phyloP scores from a whole-genome alignment of 92 coral and sea anemone species.

The Epizoanthus stellaris region DNA sequence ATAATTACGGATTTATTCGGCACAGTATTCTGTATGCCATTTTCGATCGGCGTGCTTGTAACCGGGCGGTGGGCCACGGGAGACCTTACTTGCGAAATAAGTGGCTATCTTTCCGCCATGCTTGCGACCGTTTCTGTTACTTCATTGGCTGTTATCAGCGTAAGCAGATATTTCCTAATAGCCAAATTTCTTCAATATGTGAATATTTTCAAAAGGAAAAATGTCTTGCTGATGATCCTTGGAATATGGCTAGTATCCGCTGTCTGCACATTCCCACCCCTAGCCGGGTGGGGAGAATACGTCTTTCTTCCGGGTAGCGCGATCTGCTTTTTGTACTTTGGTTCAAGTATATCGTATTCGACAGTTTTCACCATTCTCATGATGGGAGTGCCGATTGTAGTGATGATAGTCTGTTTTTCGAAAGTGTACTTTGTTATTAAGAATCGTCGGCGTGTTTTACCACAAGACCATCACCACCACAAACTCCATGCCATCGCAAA shows the following conservation, averaged over 20 bases:
- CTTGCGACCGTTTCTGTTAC: conserved; percentile 58
- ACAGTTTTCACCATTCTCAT: conserved; percentile 70
- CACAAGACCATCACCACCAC: conserved; percentile 9
- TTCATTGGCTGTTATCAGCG: conserved; percentile 70
- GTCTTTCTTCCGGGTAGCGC: conserved; percentile 73
- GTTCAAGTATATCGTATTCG: conserved; percentile 62
- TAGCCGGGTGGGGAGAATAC: conserved; percentile 79
- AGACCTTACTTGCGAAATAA: conserved; percentile 46
- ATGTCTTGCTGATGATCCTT: conserved; percentile 54
- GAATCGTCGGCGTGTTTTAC: conserved; percentile 44
- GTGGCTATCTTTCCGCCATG: conserved; percentile 62
- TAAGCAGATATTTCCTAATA: conserved; percentile 72
- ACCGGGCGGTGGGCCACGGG: conserved; percentile 63
- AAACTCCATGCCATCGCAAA: conserved; percentile 34
- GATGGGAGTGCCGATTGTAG: conserved; percentile 65
- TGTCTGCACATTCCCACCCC: conserved; percentile 63
- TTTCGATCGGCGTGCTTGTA: conserved; percentile 52
- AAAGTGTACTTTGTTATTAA: conserved; percentile 54
- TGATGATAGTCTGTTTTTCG: conserved; percentile 64
- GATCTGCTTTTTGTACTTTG: conserved; percentile 69
- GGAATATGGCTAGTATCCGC: conserved; percentile 62
- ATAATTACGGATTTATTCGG: conserved; percentile 71
- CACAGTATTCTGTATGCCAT: conserved; percentile 48
- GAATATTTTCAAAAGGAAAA: conserved; percentile 64
- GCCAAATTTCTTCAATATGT: conserved; percentile 60